Conservation (phyloP, 2,888 invertebrate species). For the Troides aeacus region DNA sequence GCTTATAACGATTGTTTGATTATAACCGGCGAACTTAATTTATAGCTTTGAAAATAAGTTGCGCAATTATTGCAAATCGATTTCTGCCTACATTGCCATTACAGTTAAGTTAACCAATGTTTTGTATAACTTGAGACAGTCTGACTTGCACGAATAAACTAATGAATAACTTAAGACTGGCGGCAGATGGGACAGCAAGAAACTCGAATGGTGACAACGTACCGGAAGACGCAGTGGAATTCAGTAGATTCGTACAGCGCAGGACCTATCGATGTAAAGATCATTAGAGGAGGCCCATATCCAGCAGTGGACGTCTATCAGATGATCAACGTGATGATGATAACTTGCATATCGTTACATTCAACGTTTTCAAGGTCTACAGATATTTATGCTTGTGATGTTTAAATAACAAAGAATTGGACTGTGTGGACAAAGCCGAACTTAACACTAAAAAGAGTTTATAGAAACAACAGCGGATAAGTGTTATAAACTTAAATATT, state of each 20-base stretch:
- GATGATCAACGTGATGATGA: too few species aligned
- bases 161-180: too few species aligned
- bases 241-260: too few species aligned
- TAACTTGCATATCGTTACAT: too few species aligned
- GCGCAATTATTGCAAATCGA: constrained; percentile 5
- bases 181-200: too few species aligned
- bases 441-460: neutral
- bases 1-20: neutral
- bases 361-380: too few species aligned
- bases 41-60: constrained; percentile 4
- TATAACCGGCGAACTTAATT: neutral
- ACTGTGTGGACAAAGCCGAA: neutral
- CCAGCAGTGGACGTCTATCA: too few species aligned
- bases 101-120: neutral
- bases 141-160: neutral
- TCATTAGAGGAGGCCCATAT: too few species aligned
- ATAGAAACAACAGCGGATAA: neutral
- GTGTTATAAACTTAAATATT: neutral
- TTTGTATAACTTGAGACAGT: neutral
- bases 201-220: too few species aligned
- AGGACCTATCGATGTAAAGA: too few species aligned
- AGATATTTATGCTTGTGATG: too few species aligned
- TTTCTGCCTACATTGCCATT: neutral
- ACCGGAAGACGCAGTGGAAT: too few species aligned
- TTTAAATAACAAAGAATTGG: neutral